Evolutionary conservation across 2,113 vertebrate genomes (phyloP).

Genomic region (Cyprinodon variegatus): DNA sequence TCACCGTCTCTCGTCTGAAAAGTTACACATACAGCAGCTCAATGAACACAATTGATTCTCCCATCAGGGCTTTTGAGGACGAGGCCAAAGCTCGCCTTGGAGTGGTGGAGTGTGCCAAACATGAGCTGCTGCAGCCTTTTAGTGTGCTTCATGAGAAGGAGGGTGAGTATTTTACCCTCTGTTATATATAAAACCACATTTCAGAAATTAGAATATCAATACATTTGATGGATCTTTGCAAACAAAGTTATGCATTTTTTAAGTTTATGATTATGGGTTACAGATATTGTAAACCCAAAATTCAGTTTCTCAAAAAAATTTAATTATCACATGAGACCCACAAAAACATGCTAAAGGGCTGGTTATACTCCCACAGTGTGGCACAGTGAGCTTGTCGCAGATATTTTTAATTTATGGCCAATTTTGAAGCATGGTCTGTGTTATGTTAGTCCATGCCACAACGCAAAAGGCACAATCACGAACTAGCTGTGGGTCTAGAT

Average conservation of each 20-base stretch:
- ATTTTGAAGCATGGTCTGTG: too few species aligned
- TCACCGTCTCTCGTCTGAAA: not conserved
- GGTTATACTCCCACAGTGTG: too few species aligned
- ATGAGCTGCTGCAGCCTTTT: constrained; percentile 94
- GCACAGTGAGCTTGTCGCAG: too few species aligned
- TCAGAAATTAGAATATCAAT: not conserved
- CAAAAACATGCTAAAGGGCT: not conserved
- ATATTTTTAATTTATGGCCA: too few species aligned
- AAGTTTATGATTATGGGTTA: not conserved
- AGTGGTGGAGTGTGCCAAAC: constrained; percentile 95
- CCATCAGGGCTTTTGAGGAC: constrained; percentile 90
- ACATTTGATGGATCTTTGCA: not conserved
- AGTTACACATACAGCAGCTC: not conserved
- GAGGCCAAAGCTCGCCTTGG: constrained; percentile 95
- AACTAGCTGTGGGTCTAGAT: too few species aligned
- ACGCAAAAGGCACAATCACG: too few species aligned
- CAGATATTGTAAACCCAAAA: not conserved
- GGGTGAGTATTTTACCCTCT: constrained; percentile 76
- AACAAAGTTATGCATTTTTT: not conserved
- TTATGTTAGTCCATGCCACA: too few species aligned
- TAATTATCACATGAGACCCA: not conserved
- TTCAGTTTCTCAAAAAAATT: not conserved
- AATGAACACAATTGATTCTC: constrained; percentile 7
- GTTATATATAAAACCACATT: not conserved
- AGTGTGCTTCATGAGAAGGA: constrained; percentile 97